phyloP scores from a whole-genome alignment of 2,888 invertebrate species.

The Cephus nigrinus region DNA sequence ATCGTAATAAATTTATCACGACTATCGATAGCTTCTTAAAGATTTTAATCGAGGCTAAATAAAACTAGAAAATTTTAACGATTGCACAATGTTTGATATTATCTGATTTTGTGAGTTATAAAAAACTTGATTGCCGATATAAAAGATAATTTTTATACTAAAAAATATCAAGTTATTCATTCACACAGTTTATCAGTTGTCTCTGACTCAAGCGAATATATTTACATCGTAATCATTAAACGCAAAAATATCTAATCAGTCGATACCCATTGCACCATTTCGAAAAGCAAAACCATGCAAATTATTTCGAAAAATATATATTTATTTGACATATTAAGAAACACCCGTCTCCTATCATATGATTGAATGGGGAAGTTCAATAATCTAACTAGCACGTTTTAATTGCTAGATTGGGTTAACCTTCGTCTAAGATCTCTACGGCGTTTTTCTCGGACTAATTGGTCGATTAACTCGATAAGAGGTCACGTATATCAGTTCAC shows the following conservation, averaged over 20 bases:
- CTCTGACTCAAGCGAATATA: too few species aligned
- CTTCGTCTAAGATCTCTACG: slow-evolving; percentile 15
- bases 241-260: not conserved
- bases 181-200: too few species aligned
- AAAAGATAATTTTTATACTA: too few species aligned
- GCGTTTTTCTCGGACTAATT: not conserved
- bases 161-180: too few species aligned
- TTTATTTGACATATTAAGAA: not conserved
- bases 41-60: not conserved
- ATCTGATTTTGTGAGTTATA: not conserved
- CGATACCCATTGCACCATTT: not conserved
- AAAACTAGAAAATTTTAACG: not conserved
- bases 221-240: not conserved
- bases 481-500: not conserved
- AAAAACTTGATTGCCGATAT: not conserved
- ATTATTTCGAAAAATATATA: not conserved
- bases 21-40: not conserved
- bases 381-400: slow-evolving; percentile 12
- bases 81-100: not conserved
- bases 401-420: slow-evolving; percentile 35
- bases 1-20: not conserved
- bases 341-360: not conserved
- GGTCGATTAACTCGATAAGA: not conserved
- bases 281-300: too few species aligned
- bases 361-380: not conserved